Base-by-base conservation (phyloP, 2,113 vertebrate species). In the Emydocephalus ijimae region DNA sequence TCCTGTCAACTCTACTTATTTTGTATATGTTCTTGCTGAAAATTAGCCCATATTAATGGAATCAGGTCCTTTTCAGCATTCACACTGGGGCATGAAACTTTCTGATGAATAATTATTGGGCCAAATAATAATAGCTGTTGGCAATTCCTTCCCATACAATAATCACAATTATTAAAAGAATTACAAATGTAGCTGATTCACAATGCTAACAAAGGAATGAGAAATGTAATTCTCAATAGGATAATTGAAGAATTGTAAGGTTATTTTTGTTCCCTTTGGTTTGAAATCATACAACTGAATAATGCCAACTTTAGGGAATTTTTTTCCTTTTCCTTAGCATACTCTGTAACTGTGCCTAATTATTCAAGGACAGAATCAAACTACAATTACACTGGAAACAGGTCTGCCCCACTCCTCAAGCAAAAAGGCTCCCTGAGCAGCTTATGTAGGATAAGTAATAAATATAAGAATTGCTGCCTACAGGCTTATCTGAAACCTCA, bases 151-250 rank as follows among this genome's bases (percentile, higher is more conserved):
- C 55, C 55, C 54, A 39, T 59, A 4, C 69, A 92, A 92, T 90
- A 90, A 90, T 50, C 69, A 89, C 50, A 81, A 90, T 90, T 89
- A 90, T 90, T 92, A 92, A 90, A 92, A 92, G 69, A 90, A 92
- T 20, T 57, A 86, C 55, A 92, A 92, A 89, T n/a, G 81, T 86
- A 52, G 43, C n/a, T 90, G 52, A 87, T 92, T 59, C 92, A 92
- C 89, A 61, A 43, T 86, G 74, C 88, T 39, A 90, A 90, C 81
- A 81, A 92, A 43, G 89, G 48, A 23, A 74, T 34, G n/a, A 45
- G 34, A 81, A 89, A 89, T 57, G 39, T 56, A 48, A 90, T 92
- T 92, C 55, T 52, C 45, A 52, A 21, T 43, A 39, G 21, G 26
- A 86, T 92, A 92, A 92, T 87, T 90, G 55, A 90, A 92, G 88